Conservation (phyloP, 2,113 vertebrate species). For the Cheirogaleus medius region DNA sequence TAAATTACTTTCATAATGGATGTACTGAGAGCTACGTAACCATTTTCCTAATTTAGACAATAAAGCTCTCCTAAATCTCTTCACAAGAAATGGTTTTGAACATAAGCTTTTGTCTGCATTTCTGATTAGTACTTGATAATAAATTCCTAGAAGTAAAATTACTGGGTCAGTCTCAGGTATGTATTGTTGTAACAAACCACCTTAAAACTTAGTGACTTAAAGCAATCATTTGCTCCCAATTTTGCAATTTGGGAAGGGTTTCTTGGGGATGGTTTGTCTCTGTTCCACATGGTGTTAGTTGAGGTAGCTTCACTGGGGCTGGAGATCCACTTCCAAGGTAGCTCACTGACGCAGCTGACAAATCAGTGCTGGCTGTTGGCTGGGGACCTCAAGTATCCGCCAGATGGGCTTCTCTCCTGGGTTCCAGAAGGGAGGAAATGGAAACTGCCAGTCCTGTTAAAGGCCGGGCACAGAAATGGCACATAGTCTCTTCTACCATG, state of each 20-base stretch:
- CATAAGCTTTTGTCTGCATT: background rate
- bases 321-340: background rate
- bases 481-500: background rate
- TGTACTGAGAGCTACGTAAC: background rate
- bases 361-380: background rate
- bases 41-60: slow-evolving; percentile 6
- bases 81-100: background rate
- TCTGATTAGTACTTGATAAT: background rate
- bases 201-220: background rate
- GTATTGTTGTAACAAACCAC: background rate
- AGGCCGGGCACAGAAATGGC: background rate
- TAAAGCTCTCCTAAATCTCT: background rate
- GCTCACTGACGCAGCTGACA: background rate
- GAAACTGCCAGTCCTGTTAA: background rate
- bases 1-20: background rate
- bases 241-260: background rate
- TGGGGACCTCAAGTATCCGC: background rate
- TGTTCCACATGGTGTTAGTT: background rate
- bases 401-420: background rate
- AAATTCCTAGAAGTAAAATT: slow-evolving; percentile 23
- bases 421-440: background rate
- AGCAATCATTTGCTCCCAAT: background rate
- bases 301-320: background rate
- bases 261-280: background rate
- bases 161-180: background rate